Conservation (phyloP, 1,140 invertebrate genomes). For the Druon quercuslanigerum region DNA sequence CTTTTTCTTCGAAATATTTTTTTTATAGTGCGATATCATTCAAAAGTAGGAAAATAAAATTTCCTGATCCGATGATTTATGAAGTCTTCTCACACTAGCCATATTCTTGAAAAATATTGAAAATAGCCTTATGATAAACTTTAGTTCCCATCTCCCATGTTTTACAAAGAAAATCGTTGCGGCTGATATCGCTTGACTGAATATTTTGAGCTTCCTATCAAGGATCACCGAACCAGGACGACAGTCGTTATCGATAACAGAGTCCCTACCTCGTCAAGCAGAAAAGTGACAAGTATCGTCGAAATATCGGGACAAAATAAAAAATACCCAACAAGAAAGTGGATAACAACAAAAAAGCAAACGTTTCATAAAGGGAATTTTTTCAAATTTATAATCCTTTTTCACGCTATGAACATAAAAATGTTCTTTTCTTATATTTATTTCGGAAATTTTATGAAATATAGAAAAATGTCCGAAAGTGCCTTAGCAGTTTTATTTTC, state of each 20-base stretch:
- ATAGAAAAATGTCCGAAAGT: no score
- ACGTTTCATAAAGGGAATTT: no score
- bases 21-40: no score
- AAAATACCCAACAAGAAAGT: slow-evolving; percentile 7
- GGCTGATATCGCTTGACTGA: slow-evolving; percentile 9
- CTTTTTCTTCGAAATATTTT: no score
- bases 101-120: slow-evolving; percentile 13
- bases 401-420: no score
- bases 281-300: slow-evolving; percentile 4
- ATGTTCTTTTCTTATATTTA: no score
- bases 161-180: slow-evolving; percentile 17
- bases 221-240: slow-evolving; percentile 22
- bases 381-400: no score
- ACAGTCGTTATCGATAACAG: slow-evolving; percentile 24
- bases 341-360: neutral
- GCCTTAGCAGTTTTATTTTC: no score
- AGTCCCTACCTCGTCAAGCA: slow-evolving; percentile 6
- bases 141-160: slow-evolving; percentile 4
- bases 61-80: neutral
- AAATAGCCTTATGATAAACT: slow-evolving; percentile 17
- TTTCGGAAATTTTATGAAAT: no score
- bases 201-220: slow-evolving; percentile 10
- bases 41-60: no score
- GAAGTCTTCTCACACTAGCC: neutral
- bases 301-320: neutral